Evolutionary conservation across 53 echinoderm and acorn worm genomes (phyloP), one percentile per base, ranked within the genome.

Genomic region (Paracentrotus lividus): DNA sequence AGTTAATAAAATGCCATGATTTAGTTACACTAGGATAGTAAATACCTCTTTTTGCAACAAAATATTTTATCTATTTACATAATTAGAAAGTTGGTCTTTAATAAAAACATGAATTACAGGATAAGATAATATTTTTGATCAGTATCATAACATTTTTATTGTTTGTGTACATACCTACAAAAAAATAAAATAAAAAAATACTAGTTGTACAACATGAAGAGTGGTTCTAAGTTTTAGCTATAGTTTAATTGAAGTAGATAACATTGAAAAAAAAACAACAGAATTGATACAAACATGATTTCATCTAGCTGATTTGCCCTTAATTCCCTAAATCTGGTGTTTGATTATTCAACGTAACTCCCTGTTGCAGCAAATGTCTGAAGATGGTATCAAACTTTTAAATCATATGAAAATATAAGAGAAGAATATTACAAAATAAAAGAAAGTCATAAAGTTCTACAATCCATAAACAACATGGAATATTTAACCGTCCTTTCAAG

Each of bases 1-100:
- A 40, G 20, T 72, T 36, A 72, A 72, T 72, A 72, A 36, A 72
- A 36, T 72, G 72, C 72, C 72, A 72, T 72, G 16, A 38, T 40
- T 3, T 72, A 72, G 36, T 9, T 72, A 36, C 36, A 72, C 21
- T 21, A 18, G 72, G 36, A 31, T 26, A 66, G 66, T 27, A 13
- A 21, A 29, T 26, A 60, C 60, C 10, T 8, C 31, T 64, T 29
- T 64, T 36, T 38, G 72, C 36, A 36, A 72, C 64, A 72, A 72
- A 72, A 72, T 72, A 72, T 38, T 72, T 72, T 2, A 72, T 36
- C 72, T 40, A 40, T 18, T 72, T 72, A 72, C 72, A 72, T 38
- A 3, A 69, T 72, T 6, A 72, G 40, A 40, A 38, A 38, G 14
- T 64, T 64, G 1, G 72, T 40, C 40, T 38, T 20, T 31, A 1